These are phyloP conservation scores for Lepidurus couesii DNA, from an alignment of 1,140 invertebrate genomes.

Conservation along the genomic window DNA sequence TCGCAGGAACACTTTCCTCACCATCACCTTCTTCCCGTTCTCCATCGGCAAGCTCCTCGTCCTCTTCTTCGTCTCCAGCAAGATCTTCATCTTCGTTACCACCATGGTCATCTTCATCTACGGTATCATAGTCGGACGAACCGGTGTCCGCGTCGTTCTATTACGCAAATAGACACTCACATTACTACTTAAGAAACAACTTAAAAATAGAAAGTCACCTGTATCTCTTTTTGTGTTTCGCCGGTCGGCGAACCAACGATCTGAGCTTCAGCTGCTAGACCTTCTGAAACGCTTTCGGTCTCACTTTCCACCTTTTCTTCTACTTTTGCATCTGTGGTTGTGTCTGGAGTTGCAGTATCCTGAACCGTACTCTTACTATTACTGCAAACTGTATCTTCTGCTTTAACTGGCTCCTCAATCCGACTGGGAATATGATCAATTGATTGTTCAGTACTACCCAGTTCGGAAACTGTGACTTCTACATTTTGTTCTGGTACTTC, in stretches of 20 bases:
- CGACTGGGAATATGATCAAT: not conserved
- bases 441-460: not conserved
- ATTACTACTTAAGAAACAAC: not conserved
- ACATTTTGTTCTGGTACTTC: not conserved
- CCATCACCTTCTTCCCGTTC: conserved; percentile 47
- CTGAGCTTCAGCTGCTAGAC: not conserved
- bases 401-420: not conserved
- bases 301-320: not conserved
- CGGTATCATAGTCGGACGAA: conserved; percentile 37
- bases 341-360: not conserved
- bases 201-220: not conserved
- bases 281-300: not conserved
- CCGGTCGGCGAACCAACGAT: not conserved
- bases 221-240: not conserved
- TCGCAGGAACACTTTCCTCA: conserved; percentile 44
- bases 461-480: not conserved
- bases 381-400: not conserved
- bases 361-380: not conserved
- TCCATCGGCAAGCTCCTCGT: conserved; percentile 42
- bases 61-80: conserved; percentile 40
- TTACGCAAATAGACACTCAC: not conserved
- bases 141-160: not conserved
- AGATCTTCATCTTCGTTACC: conserved; percentile 41
- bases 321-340: not conserved
- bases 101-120: conserved; percentile 38